These are phyloP conservation scores for Hippolais icterina DNA, from an alignment of 2,113 vertebrate genomes.

Conservation along the genomic window DNA sequence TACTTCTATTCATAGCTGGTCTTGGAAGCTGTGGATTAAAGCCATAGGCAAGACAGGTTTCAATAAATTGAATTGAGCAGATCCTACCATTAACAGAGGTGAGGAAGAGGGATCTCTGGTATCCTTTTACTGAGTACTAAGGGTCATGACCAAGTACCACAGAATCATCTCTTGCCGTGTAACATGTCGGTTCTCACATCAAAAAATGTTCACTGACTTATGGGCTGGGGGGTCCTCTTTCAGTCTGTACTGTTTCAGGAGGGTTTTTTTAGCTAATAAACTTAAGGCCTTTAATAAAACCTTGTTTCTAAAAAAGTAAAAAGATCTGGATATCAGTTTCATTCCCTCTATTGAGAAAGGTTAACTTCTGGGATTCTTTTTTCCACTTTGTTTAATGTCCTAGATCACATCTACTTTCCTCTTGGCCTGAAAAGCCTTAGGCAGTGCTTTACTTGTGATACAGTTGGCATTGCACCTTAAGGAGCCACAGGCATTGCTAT, in stretches of 20 bases:
- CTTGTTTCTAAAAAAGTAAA: background rate
- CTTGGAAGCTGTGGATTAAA: background rate
- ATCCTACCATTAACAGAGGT: background rate
- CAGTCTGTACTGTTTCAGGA: background rate
- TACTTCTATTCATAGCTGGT: background rate
- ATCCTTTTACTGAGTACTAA: background rate
- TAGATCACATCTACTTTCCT: background rate
- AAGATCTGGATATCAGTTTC: background rate
- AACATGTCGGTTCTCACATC: background rate
- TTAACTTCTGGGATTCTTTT: background rate
- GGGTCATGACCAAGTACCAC: background rate
- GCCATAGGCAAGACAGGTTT: background rate
- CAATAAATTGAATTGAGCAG: background rate
- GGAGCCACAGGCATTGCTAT: background rate
- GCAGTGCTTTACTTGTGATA: background rate
- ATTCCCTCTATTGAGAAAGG: background rate
- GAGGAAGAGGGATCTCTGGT: background rate
- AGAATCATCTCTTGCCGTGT: background rate
- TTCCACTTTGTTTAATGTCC: background rate
- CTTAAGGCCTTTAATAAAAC: background rate
- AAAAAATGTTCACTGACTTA: accelerated
- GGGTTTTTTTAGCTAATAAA: background rate
- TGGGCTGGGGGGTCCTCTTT: background rate
- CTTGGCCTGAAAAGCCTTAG: background rate
- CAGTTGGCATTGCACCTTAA: background rate